Evolutionary conservation across 2,113 vertebrate species (phyloP), one percentile per base, ranked within the genome.

Genomic region (Numida meleagris): DNA sequence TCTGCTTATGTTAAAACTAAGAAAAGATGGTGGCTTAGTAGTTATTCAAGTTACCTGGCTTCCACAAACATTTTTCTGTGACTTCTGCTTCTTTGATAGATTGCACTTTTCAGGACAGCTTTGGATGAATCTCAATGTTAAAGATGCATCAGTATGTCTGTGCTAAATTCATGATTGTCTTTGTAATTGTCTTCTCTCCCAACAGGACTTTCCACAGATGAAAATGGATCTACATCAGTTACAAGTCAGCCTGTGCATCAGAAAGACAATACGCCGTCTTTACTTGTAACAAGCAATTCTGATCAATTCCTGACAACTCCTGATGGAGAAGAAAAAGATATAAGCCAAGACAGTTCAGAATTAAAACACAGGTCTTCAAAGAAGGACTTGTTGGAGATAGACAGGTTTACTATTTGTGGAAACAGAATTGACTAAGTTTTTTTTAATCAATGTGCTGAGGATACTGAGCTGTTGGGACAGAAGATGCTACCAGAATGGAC

Each of bases 361-460:
- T 95, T 98, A 63, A 98, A 99, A 96, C 98, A 98, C 93, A 98
- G 97, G 96, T 97, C 98, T 90, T 96, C 98, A 62, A 99, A 99
- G 77, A 99, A 99, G 96, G 99, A 99, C 93, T 98, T 99, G 96
- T 83, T 99, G 96, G 99, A 99, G 95, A 99, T 99, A 93, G 99
- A 99, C 98, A 98, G 99, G 96, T 99, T 99, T 97, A 99, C 99
- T 34, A 99, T 99, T 95, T 99, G 99, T 63, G 99, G 99, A 67
- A 99, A 99, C 97, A 98, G 99, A 74, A 99, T 99, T 86, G 98
- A 99, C 98, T 99, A 97, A 99, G 89, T 25, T 55, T 51, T 4
- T 27, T 66, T 77, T 33, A 90, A 96, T 95, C 82, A 50, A 45
- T 82, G 93, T 96, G 97, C 96, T 91, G 67, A 95, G 82, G 93